phyloP scores from a whole-genome alignment of 2,113 vertebrate species.

The Macroglossus sobrinus region DNA sequence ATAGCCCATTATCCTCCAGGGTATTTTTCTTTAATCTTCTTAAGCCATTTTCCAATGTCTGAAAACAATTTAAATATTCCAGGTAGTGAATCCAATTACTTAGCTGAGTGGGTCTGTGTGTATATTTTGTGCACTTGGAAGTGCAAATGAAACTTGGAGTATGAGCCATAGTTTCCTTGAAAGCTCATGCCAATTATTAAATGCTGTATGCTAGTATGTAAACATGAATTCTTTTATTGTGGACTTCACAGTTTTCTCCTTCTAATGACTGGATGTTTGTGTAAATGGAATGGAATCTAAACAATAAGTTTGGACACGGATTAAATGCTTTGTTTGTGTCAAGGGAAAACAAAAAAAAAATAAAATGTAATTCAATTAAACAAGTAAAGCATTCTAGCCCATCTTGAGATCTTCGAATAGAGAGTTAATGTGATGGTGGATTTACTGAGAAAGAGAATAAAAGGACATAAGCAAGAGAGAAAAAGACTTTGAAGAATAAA shows the following conservation, averaged over 20 bases:
- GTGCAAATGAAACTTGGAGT: not conserved
- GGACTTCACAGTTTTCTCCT: not conserved
- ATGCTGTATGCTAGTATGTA: not conserved
- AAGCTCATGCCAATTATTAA: constrained; percentile 52
- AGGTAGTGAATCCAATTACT: constrained; percentile 72
- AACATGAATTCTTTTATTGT: not conserved
- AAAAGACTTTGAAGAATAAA: not conserved
- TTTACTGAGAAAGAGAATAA: not conserved
- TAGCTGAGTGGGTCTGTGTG: constrained; percentile 59
- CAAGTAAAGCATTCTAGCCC: not conserved
- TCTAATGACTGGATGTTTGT: not conserved
- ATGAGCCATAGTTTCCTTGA: constrained; percentile 51
- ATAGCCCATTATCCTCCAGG: constrained; percentile 69
- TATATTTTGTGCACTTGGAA: constrained; percentile 65
- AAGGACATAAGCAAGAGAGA: too few relatives aligned
- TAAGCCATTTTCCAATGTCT: constrained; percentile 72
- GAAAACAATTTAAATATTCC: constrained; percentile 77
- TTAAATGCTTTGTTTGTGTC: constrained; percentile 15
- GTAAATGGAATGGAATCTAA: constrained; percentile 29
- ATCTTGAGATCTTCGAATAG: not conserved
- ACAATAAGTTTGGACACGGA: constrained; percentile 8
- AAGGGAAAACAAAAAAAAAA: not conserved
- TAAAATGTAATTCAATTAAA: not conserved
- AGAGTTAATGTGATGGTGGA: not conserved
- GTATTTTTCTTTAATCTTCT: constrained; percentile 76